Base-by-base conservation (phyloP, 2,113 vertebrate genomes). In the Callochromis pleurospilus region DNA sequence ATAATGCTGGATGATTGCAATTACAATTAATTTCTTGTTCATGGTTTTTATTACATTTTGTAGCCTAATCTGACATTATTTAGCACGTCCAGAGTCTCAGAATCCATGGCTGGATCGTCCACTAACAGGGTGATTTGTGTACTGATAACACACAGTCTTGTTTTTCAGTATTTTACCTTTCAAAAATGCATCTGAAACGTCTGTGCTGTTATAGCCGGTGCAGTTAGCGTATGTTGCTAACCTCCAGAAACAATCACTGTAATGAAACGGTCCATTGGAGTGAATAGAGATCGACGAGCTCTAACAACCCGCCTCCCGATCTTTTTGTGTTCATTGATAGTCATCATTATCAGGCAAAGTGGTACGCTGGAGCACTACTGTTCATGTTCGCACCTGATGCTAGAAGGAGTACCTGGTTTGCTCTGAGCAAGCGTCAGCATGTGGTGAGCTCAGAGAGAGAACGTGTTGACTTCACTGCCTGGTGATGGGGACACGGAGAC, bases 71-170 rank as follows among this genome's bases (percentile, higher is more conserved):
- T n/a, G 60, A 36, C 60, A 7, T 0, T 65, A 36, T 12, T 65
- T n/a, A 65, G 31, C 31, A 65, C 17, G 0, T 13, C 21, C 21
- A 62, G 1, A 62, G 6, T 65, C 31, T 65, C 60, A 65, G 31
- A 65, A 65, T 36, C 17, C 1, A 0, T 65, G 0, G 10, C 31
- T 65, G 31, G 60, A 65, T 65, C 31, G 0, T 62, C 31, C 17
- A n/a, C 60, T 65, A 5, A 65, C 0, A 12, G 60, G 31, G 9
- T n/a, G 60, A 65, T 65, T 38, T 65, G 60, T 5, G 10, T n/a
- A 62, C 58, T 62, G 17, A 36, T 62, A 0, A 62, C 58, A 33
- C 58, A 65, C 17, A 12, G 60, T 38, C 60, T 38, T 40, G 62
- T 40, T 68, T 21, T 68, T 68, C 10, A 68, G 62, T 38, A 8